Percentiles rank a stretch among this genome's conserved stretches.
Conservation (phyloP, 1,140 invertebrate species). For the Lethrus apterus region DNA sequence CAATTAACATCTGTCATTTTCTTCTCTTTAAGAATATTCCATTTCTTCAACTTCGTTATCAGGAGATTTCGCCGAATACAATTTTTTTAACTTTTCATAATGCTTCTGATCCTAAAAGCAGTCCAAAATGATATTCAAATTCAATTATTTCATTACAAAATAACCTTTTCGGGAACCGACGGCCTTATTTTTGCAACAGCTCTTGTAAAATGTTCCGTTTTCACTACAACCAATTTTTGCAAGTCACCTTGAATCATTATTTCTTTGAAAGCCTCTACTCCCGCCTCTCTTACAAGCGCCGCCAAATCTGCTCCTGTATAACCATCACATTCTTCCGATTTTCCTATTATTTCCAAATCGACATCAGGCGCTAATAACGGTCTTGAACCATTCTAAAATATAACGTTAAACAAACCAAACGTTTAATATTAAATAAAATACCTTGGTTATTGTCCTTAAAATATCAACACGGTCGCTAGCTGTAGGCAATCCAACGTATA, state of each 20-base stretch:
- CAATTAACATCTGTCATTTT: not conserved
- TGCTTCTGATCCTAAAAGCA: slow-evolving; percentile 32
- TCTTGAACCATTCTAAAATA: slow-evolving; percentile 60
- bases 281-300: slow-evolving; percentile 76
- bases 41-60: slow-evolving; percentile 36
- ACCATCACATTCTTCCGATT: slow-evolving; percentile 60
- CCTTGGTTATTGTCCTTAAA: slow-evolving; percentile 84
- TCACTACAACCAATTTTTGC: slow-evolving; percentile 38
- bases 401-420: too few species aligned
- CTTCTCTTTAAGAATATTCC: slow-evolving; percentile 34
- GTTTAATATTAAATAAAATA: slow-evolving; percentile 39
- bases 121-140: not conserved
- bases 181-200: slow-evolving; percentile 72
- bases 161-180: slow-evolving; percentile 65
- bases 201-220: slow-evolving; percentile 44
- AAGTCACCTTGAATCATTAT: slow-evolving; percentile 42
- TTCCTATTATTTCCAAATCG: slow-evolving; percentile 59
- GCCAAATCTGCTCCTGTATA: slow-evolving; percentile 91
- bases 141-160: slow-evolving; percentile 1
- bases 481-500: slow-evolving; percentile 89
- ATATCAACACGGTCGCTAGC: slow-evolving; percentile 79
- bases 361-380: slow-evolving; percentile 72
- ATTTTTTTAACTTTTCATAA: slow-evolving; percentile 36
- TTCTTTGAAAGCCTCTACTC: slow-evolving; percentile 66
- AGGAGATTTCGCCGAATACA: slow-evolving; percentile 28